Percentiles rank a stretch among this genome's conserved stretches.
Evolutionary conservation across 2,113 vertebrate genomes (phyloP).

Genomic region (Acinonyx jubatus): DNA sequence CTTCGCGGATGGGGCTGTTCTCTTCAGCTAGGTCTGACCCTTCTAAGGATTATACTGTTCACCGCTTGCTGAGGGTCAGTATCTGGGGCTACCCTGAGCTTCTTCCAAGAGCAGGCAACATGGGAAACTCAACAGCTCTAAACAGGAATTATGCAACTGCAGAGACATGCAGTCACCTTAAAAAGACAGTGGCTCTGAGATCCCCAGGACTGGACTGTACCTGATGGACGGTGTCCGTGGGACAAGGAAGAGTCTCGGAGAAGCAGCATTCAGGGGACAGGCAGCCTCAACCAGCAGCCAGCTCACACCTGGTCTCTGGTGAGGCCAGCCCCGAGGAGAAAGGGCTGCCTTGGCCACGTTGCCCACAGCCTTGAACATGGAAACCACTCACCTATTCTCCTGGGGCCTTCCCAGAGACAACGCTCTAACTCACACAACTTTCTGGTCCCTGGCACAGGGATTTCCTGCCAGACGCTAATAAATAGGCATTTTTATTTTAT

Average conservation of each 20-base stretch:
- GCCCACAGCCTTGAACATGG: not conserved
- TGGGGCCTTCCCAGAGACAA: not conserved
- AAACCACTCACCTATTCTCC: no score
- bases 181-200: not conserved
- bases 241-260: not conserved
- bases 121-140: not conserved
- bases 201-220: not conserved
- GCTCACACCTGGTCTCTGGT: rapidly evolving
- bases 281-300: not conserved
- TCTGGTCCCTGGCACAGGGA: not conserved
- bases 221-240: not conserved
- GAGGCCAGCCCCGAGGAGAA: not conserved
- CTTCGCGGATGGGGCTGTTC: no score
- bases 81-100: not conserved
- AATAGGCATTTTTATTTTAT: not conserved
- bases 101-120: not conserved
- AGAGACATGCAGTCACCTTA: not conserved
- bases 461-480: not conserved
- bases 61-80: not conserved
- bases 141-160: not conserved
- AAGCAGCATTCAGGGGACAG: not conserved
- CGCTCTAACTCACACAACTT: not conserved
- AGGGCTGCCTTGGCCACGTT: not conserved
- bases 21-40: not conserved
- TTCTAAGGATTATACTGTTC: not conserved